Percentiles rank a stretch among this genome's conserved stretches.
Evolutionary conservation across 1,140 invertebrate genomes (phyloP).

Genomic region (Bilobella aurantiaca): DNA sequence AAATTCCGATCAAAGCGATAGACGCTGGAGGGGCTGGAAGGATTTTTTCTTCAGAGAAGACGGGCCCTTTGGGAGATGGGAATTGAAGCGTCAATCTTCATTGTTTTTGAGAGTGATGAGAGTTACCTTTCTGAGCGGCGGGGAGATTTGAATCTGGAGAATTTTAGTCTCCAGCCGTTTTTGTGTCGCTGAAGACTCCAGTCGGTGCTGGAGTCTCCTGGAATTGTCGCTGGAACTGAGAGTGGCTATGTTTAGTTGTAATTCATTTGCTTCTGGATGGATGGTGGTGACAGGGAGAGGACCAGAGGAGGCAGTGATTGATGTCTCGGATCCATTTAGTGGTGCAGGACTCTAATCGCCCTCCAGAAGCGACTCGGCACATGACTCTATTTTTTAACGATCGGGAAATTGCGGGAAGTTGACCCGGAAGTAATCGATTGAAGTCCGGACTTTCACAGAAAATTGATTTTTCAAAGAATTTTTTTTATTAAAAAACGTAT

Average conservation of each 20-base stretch:
- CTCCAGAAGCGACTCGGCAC: not conserved
- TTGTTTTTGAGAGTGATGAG: not conserved
- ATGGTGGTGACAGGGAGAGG: not conserved
- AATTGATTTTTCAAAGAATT: too few species aligned
- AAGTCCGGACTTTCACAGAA: too few species aligned
- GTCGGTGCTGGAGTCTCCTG: not conserved
- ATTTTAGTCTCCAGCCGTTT: not conserved
- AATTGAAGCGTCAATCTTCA: conserved; percentile 7
- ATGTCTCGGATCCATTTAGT: not conserved
- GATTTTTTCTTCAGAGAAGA: not conserved
- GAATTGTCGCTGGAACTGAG: not conserved
- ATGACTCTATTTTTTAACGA: too few species aligned
- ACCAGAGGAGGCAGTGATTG: not conserved
- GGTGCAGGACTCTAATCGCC: not conserved
- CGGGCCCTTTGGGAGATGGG: not conserved
- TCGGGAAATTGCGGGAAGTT: not conserved
- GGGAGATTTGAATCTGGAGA: not conserved
- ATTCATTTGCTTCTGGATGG: not conserved
- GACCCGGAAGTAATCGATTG: not conserved
- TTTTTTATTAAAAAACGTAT: too few species aligned
- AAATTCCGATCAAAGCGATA: conserved; percentile 7
- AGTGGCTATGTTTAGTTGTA: not conserved
- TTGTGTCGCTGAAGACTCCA: not conserved
- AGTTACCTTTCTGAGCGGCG: not conserved
- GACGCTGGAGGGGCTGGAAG: not conserved